Percentiles rank a stretch among this genome's conserved stretches.
phyloP scores from a whole-genome alignment of 2,888 invertebrate species.

The Achlya flavicornis region DNA sequence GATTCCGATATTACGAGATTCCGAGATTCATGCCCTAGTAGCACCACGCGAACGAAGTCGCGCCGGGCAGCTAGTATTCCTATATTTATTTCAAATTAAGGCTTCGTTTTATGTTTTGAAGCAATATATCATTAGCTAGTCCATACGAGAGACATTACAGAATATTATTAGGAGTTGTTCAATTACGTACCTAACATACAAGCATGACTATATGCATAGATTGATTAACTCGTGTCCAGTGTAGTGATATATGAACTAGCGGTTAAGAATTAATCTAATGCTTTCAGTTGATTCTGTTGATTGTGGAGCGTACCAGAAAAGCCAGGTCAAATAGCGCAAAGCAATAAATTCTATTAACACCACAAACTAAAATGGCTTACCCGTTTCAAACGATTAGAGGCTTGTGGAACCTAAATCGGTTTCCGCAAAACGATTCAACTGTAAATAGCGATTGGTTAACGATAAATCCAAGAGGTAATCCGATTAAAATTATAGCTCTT shows the following conservation, averaged over 20 bases:
- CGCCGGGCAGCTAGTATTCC: too few species aligned
- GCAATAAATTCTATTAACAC: slow-evolving; percentile 37
- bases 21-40: too few species aligned
- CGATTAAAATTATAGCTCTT: not conserved
- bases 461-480: not conserved
- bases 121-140: too few species aligned
- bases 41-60: too few species aligned
- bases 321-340: slow-evolving; percentile 11
- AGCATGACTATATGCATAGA: not conserved
- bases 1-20: too few species aligned
- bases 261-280: not conserved
- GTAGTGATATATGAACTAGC: not conserved
- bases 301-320: slow-evolving; percentile 23
- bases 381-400: slow-evolving; percentile 46
- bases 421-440: slow-evolving; percentile 32
- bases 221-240: not conserved
- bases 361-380: slow-evolving; percentile 29
- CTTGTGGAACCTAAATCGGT: slow-evolving; percentile 30
- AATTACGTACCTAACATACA: not conserved
- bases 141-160: too few species aligned
- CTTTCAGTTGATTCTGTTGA: slow-evolving; percentile 4
- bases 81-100: too few species aligned
- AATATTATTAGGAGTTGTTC: not conserved
- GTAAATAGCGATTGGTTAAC: slow-evolving; percentile 41
- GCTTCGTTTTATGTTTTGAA: too few species aligned